Base-by-base conservation (phyloP, 2,113 vertebrate genomes). In the Hemiprocne comata region DNA sequence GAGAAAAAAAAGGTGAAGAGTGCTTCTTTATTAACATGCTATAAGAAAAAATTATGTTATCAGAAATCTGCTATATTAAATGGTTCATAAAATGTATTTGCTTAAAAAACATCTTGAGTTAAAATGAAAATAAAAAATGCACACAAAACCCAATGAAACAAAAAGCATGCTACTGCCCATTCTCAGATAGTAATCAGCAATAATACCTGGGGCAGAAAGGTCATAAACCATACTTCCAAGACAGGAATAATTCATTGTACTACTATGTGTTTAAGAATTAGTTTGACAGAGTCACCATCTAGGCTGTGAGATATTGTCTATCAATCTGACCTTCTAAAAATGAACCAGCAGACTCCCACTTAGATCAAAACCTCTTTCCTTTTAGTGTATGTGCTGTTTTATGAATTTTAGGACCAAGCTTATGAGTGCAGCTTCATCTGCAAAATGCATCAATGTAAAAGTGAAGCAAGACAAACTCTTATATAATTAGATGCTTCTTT, bases 121-220 rank as follows among this genome's bases (percentile, higher is more conserved):
- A 79, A 93, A 97, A 93, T 53, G 48, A 60, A 65, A 36, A 31
- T 29, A 55, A 73, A 36, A 58, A 13, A 24, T 18, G 2, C 42
- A 46, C 25, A 81, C n/a, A 85, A 89, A 94, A 55, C 8, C 38
- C 66, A 82, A 44, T 50, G 87, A 96, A 94, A 94, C 80, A 79
- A 96, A 96, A 96, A 91, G 58, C 85, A 51, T 26, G 70, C 84
- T 85, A 55, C 85, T 93, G 85, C 93, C 95, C 82, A 89, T 96
- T 97, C 94, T 83, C 75, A 92, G 97, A 97, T 96, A 97, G 95
- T 93, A 91, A 97, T 97, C 97, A 97, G 96, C 94, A 97, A 95
- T 97, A 97, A 97, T 97, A 97, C 95, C 95, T 87, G 90, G 95
- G 95, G 94, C 95, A 96, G 89, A 95, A 93, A 97, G 97, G 95